Conservation (phyloP, 1,140 invertebrate genomes). For the Drosophila arawakana region DNA sequence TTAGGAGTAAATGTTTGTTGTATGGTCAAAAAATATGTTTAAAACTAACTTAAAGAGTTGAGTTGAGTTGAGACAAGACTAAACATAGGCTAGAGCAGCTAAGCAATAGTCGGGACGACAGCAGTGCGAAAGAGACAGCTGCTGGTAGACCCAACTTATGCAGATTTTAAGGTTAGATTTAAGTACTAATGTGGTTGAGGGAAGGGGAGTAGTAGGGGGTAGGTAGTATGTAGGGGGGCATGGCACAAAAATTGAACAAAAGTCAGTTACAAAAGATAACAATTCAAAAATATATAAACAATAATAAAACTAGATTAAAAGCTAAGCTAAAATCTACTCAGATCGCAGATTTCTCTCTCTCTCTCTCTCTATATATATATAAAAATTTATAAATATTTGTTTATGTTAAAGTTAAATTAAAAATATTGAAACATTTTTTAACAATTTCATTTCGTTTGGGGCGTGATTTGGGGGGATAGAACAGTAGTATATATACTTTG, state of each 20-base stretch:
- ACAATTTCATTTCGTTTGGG: constrained; percentile 26
- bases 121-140: constrained; percentile 38
- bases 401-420: constrained; percentile 33
- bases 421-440: constrained; percentile 35
- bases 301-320: constrained; percentile 44
- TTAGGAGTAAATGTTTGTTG: constrained; percentile 11
- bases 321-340: constrained; percentile 30
- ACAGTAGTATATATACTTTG: constrained; percentile 6
- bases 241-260: constrained; percentile 38
- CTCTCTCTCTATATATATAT: constrained; percentile 2
- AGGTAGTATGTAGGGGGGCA: background rate
- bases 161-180: constrained; percentile 13
- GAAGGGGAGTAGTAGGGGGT: background rate
- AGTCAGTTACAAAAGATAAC: constrained; percentile 62
- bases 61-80: constrained; percentile 9
- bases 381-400: constrained; percentile 25
- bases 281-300: constrained; percentile 47
- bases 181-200: background rate
- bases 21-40: constrained; percentile 14
- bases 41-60: constrained; percentile 49
- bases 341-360: constrained; percentile 27
- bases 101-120: background rate
- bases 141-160: background rate
- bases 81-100: constrained; percentile 26
- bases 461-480: background rate